Evolutionary conservation across 1,140 invertebrate genomes (phyloP).

Genomic region (Acromyrmex echinatior): DNA sequence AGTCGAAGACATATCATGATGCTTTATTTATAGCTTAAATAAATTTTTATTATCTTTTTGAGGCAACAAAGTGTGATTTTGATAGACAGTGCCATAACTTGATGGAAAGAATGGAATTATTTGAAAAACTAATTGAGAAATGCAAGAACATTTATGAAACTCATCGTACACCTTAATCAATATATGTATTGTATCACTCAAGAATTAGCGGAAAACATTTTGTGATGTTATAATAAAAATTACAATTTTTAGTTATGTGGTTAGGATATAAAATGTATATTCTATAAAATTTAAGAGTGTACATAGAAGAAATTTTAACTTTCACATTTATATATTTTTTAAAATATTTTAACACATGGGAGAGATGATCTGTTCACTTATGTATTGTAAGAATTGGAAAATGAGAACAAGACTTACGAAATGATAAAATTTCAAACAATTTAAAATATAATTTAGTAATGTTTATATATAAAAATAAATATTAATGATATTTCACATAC

Average conservation of each 20-base stretch:
- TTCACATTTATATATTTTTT: constrained; percentile 68
- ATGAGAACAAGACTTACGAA: background rate
- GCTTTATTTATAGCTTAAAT: constrained; percentile 35
- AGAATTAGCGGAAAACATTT: constrained; percentile 45
- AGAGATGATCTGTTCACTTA: constrained; percentile 12
- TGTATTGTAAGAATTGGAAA: background rate
- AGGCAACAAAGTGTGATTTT: constrained; percentile 12
- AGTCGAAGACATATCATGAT: constrained; percentile 71
- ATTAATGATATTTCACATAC: constrained; percentile 15
- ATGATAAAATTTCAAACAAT: constrained; percentile 5
- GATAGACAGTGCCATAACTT: constrained; percentile 65
- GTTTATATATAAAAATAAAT: background rate
- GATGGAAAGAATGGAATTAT: constrained; percentile 44
- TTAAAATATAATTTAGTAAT: constrained; percentile 36
- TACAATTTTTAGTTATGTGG: constrained; percentile 59
- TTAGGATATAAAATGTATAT: constrained; percentile 72
- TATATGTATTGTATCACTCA: constrained; percentile 50
- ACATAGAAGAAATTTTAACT: constrained; percentile 75
- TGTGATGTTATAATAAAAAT: constrained; percentile 65
- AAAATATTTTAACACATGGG: constrained; percentile 13
- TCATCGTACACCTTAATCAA: constrained; percentile 58
- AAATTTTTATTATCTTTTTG: constrained; percentile 29
- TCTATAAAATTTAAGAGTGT: constrained; percentile 76
- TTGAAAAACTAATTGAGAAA: constrained; percentile 24
- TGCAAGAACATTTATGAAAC: constrained; percentile 14